phyloP scores from a whole-genome alignment of 2,797 vertebrate species.

The Lemur catta region DNA sequence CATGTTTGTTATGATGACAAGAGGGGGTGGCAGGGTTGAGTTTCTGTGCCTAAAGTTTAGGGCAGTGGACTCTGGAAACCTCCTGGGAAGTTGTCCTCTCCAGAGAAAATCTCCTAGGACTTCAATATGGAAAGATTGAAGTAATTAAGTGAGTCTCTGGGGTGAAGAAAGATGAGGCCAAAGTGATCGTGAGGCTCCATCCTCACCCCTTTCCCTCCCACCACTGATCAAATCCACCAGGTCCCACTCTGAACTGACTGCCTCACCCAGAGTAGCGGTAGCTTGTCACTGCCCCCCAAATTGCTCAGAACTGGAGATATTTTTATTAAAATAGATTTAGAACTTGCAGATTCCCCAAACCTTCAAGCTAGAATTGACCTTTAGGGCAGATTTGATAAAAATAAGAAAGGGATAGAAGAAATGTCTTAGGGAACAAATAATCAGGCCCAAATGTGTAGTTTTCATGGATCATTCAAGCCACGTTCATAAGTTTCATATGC shows the following conservation, averaged over 20 bases:
- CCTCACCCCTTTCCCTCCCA: not conserved
- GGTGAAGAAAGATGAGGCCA: not conserved
- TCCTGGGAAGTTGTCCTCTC: not conserved
- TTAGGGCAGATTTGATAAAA: constrained; percentile 7
- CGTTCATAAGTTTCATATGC: constrained; percentile 12
- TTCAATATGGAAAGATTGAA: not conserved
- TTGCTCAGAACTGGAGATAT: constrained; percentile 19
- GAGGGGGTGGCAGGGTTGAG: not conserved
- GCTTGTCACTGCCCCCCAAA: not conserved
- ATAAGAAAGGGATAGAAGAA: not conserved
- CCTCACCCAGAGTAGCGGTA: not conserved
- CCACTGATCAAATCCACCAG: not conserved
- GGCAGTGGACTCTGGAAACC: constrained; percentile 17
- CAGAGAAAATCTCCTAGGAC: not conserved
- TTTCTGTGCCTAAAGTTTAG: not conserved
- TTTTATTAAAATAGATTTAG: constrained; percentile 36
- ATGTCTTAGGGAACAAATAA: constrained; percentile 33
- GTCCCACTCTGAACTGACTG: not conserved
- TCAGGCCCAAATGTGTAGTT: not conserved
- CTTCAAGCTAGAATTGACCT: constrained; percentile 27
- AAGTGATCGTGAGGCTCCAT: not conserved
- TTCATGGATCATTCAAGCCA: not conserved
- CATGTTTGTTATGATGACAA: constrained; percentile 46
- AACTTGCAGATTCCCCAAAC: constrained; percentile 1
- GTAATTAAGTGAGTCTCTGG: not conserved